Evolutionary conservation across 2,113 vertebrate species (phyloP).

Genomic region (Sisor rabdophorus): DNA sequence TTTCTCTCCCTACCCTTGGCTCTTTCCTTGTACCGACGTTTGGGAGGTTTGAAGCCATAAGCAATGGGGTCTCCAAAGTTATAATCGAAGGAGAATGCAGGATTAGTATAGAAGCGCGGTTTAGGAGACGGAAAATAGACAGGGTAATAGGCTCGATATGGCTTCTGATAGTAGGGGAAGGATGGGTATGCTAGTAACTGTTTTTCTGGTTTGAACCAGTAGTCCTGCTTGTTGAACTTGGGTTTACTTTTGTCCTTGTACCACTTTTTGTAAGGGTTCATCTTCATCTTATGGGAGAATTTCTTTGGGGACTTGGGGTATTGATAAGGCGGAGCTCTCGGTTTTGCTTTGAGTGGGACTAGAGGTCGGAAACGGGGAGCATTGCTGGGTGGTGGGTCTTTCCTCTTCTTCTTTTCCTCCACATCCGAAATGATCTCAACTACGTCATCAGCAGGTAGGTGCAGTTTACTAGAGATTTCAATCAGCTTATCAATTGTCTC

Average conservation of each 20-base stretch:
- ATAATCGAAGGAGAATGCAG: slow-evolving; percentile 75
- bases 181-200: slow-evolving; percentile 77
- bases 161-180: slow-evolving; percentile 77
- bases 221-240: slow-evolving; percentile 69
- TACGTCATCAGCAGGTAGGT: slow-evolving; percentile 86
- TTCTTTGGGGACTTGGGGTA: slow-evolving; percentile 67
- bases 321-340: slow-evolving; percentile 62
- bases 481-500: slow-evolving; percentile 88
- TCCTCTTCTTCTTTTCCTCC: slow-evolving; percentile 81
- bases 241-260: slow-evolving; percentile 67
- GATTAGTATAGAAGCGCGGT: slow-evolving; percentile 67
- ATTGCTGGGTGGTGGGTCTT: slow-evolving; percentile 61
- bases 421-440: slow-evolving; percentile 88
- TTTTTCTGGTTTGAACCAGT: slow-evolving; percentile 73
- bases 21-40: slow-evolving; percentile 64
- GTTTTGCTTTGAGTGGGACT: slow-evolving; percentile 67
- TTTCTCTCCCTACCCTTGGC: slow-evolving; percentile 67
- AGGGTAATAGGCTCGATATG: slow-evolving; percentile 76
- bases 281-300: slow-evolving; percentile 41
- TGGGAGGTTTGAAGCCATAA: slow-evolving; percentile 67
- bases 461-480: slow-evolving; percentile 88
- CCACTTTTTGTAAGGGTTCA: slow-evolving; percentile 68
- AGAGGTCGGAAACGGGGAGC: slow-evolving; percentile 65
- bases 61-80: slow-evolving; percentile 64
- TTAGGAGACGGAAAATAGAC: slow-evolving; percentile 75